These are phyloP conservation scores for Acanthurus lineatus DNA, from an alignment of 2,797 vertebrate genomes.

Conservation along the genomic window DNA sequence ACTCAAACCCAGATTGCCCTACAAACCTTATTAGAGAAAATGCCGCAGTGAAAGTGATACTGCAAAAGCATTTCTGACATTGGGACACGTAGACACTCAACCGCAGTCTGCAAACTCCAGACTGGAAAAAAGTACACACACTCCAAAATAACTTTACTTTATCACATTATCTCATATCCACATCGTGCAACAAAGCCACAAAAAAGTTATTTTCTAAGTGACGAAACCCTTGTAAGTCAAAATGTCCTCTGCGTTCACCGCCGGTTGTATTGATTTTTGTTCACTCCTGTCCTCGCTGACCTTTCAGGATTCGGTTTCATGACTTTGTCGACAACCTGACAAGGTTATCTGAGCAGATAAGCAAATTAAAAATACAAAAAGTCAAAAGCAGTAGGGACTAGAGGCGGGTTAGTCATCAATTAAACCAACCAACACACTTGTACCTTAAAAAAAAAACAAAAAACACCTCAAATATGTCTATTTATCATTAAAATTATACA, in stretches of 20 bases:
- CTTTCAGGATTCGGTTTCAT: constrained; percentile 61
- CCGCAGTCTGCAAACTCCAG: neutral
- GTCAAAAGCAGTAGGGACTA: constrained; percentile 4
- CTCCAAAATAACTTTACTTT: constrained; percentile 4
- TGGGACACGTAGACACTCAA: neutral
- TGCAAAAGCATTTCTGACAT: neutral
- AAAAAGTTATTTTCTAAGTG: constrained; percentile 49
- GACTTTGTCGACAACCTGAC: constrained; percentile 39
- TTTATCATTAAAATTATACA: too few relatives aligned
- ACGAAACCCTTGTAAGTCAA: constrained; percentile 47
- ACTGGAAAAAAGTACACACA: neutral
- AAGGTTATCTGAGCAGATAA: constrained; percentile 52
- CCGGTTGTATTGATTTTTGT: constrained; percentile 56
- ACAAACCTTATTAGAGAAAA: constrained; percentile 69
- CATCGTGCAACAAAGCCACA: constrained; percentile 4
- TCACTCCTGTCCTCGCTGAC: constrained; percentile 59
- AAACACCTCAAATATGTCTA: too few relatives aligned
- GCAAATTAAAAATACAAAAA: constrained; percentile 45
- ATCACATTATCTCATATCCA: neutral
- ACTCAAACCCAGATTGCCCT: constrained; percentile 65
- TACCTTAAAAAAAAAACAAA: too few relatives aligned
- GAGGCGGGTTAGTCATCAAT: constrained; percentile 13
- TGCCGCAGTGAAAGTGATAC: constrained; percentile 14
- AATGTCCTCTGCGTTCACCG: constrained; percentile 58
- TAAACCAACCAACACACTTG: constrained; percentile 1